Evolutionary conservation across 2,797 vertebrate species (phyloP), one percentile per base, ranked within the genome.

Genomic region (Pteronotus mesoamericanus): DNA sequence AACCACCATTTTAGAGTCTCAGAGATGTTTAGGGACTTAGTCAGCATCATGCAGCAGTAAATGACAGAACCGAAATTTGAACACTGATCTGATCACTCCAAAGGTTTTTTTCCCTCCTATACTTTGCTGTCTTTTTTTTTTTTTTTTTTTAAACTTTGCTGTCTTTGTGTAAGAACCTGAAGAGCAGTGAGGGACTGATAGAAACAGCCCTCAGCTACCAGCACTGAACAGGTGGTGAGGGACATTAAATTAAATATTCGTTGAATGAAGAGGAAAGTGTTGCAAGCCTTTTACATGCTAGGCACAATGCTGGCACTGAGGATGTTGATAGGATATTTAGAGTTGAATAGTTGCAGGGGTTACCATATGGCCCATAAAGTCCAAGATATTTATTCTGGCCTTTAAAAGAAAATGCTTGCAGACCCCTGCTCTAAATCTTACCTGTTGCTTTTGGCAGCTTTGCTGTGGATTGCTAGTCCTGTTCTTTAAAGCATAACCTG

Each of bases 31-130:
- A 68, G 82, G 46, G 42, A 71, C 69, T 53, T 66, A 48, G 44
- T 80, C 42, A 77, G 21, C 32, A 39, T 93, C 16, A 75, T 34
- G 5, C 0, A 57, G 1, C 74, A 51, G 53, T 66, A 55, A 94
- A n/a, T 85, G 74, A 91, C 39, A 55, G 87, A 75, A 44, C 48
- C 71, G 57, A 85, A 91, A 72, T 94, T 87, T 92, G 91, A 91
- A 77, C 66, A 16, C 34, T 86, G 51, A 86, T 66, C 14, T 79
- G 42, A 92, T 64, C 39, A 75, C 14, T 74, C 22, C 48, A 71
- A 57, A 94, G 57, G 24, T 94, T 86, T 66, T 72, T 55, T 77
- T 83, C 18, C 44, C 53, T 79, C 78, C 26, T 86, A 12, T 6
- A 55, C 22, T 89, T 86, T 32, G 46, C 53, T 84, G 9, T 91